Conservation (phyloP, 2,888 invertebrate genomes). For the Holacanthella duospinosa region DNA sequence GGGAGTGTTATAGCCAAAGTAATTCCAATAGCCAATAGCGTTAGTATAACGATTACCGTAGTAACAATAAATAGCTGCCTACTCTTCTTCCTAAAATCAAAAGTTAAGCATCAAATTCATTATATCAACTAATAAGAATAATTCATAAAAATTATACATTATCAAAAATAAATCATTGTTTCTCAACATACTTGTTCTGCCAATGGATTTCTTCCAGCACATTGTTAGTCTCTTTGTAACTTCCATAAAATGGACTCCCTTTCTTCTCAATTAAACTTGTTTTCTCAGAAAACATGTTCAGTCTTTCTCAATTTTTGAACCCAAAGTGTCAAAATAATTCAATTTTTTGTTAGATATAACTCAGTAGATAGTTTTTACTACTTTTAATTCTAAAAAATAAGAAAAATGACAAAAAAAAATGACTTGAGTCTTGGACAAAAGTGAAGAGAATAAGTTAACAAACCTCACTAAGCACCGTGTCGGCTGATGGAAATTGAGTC, state of each 20-base stretch:
- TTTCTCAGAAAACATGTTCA: constrained; percentile 36
- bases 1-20: constrained; percentile 35
- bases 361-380: too few species aligned
- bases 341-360: too few species aligned
- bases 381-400: too few species aligned
- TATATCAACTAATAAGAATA: background rate
- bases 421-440: too few species aligned
- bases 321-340: too few species aligned
- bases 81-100: constrained; percentile 28
- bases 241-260: constrained; percentile 37
- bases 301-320: too few species aligned
- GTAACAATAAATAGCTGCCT: constrained; percentile 34
- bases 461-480: too few species aligned
- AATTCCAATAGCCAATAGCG: constrained; percentile 30
- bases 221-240: constrained; percentile 33
- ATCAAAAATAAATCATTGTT: background rate
- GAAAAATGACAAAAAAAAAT: too few species aligned
- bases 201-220: constrained; percentile 35
- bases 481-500: too few species aligned
- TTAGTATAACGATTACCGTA: constrained; percentile 26
- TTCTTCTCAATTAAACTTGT: constrained; percentile 34
- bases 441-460: too few species aligned
- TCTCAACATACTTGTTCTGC: constrained; percentile 31
- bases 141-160: background rate
- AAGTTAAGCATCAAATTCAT: background rate